A percentile compares a stretch with the other conserved stretches of the same genome.
phyloP scores from a whole-genome alignment of 2,888 invertebrate genomes.

The Cephus spinipes region DNA sequence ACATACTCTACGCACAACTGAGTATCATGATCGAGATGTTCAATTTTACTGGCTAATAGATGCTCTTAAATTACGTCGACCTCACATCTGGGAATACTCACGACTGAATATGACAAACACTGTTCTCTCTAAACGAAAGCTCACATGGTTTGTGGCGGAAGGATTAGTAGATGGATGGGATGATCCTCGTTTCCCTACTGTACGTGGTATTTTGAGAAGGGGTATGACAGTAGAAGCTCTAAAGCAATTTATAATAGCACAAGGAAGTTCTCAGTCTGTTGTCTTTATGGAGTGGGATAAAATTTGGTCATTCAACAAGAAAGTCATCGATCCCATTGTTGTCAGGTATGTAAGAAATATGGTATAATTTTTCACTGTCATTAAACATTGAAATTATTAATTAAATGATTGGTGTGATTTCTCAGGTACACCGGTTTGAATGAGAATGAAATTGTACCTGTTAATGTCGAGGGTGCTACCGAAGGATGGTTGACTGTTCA shows the following conservation, averaged over 20 bases:
- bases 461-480: slow-evolving; percentile 76
- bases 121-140: slow-evolving; percentile 95
- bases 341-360: slow-evolving; percentile 66
- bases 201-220: slow-evolving; percentile 92
- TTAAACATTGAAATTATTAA: not conserved
- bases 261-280: slow-evolving; percentile 96
- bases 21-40: slow-evolving; percentile 97
- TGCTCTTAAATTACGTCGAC: slow-evolving; percentile 86
- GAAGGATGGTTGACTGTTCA: slow-evolving; percentile 75
- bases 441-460: slow-evolving; percentile 71
- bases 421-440: slow-evolving; percentile 87
- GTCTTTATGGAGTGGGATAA: slow-evolving; percentile 99
- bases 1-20: slow-evolving; percentile 96
- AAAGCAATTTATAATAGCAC: slow-evolving; percentile 96
- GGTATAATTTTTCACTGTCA: not conserved
- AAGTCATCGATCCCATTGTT: slow-evolving; percentile 96
- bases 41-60: slow-evolving; percentile 99
- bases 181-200: slow-evolving; percentile 98
- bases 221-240: slow-evolving; percentile 98
- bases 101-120: slow-evolving; percentile 98
- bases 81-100: slow-evolving; percentile 94
- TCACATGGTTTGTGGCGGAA: slow-evolving; percentile 98
- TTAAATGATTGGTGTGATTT: not conserved
- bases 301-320: slow-evolving; percentile 99
- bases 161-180: slow-evolving; percentile 98